A percentile compares a stretch with the other conserved stretches of the same genome.
These are phyloP conservation scores for Panonychus citri DNA, from an alignment of 1,140 invertebrate genomes.

Conservation along the genomic window DNA sequence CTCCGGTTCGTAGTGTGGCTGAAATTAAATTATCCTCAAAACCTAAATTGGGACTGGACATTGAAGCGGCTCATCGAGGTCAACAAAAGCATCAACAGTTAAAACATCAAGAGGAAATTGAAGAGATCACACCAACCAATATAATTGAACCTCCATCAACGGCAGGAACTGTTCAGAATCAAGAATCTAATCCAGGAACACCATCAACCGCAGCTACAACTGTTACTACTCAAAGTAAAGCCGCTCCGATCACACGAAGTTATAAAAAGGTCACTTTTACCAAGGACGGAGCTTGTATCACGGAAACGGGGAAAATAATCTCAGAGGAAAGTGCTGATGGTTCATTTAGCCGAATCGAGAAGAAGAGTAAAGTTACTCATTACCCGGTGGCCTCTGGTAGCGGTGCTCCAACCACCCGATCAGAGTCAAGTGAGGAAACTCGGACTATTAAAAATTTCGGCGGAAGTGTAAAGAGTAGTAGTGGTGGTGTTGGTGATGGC, in stretches of 20 bases:
- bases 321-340: slow-evolving; percentile 14
- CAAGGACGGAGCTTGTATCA: slow-evolving; percentile 17
- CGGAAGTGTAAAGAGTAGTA: background rate
- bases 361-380: slow-evolving; percentile 17
- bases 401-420: background rate
- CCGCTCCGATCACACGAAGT: slow-evolving; percentile 15
- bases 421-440: background rate
- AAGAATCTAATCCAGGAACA: background rate
- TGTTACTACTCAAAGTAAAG: background rate
- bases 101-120: background rate
- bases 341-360: slow-evolving; percentile 15
- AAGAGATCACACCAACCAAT: background rate
- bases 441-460: background rate
- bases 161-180: background rate
- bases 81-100: background rate
- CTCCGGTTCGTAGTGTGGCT: background rate
- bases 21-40: background rate
- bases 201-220: background rate
- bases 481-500: background rate
- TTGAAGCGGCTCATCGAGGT: background rate
- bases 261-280: slow-evolving; percentile 18
- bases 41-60: background rate
- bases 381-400: background rate
- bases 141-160: background rate
- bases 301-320: slow-evolving; percentile 17